Conservation (phyloP, 2,797 vertebrate genomes). For the Scyliorhinus canicula region DNA sequence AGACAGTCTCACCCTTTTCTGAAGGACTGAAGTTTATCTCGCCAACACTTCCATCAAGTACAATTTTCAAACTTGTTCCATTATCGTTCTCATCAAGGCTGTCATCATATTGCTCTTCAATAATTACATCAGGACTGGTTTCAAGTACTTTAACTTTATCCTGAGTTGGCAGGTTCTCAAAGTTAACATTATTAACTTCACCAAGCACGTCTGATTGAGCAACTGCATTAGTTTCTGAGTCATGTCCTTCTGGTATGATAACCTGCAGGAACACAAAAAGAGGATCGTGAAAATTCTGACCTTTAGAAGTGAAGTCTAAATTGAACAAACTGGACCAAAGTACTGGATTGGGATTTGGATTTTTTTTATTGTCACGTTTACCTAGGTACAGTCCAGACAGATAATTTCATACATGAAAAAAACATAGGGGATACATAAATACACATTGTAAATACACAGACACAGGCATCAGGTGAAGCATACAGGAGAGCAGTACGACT, state of each 20-base stretch:
- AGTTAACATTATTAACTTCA: constrained; percentile 40
- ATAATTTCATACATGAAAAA: too few relatives aligned
- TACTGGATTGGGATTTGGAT: too few relatives aligned
- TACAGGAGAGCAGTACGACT: too few relatives aligned
- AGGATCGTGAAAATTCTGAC: not conserved
- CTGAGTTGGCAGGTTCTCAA: constrained; percentile 32
- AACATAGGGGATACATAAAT: too few relatives aligned
- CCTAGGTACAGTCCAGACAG: too few relatives aligned
- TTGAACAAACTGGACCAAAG: not conserved
- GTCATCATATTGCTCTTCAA: constrained; percentile 65
- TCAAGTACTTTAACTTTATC: constrained; percentile 42
- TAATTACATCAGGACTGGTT: constrained; percentile 57
- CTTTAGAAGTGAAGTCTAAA: not conserved
- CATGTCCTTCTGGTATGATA: constrained; percentile 57
- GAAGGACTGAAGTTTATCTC: constrained; percentile 47
- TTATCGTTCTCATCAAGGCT: constrained; percentile 54
- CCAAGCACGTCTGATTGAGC: constrained; percentile 55
- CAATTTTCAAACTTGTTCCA: constrained; percentile 38
- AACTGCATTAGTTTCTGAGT: constrained; percentile 60
- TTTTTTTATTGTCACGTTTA: too few relatives aligned
- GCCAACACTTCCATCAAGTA: constrained; percentile 47
- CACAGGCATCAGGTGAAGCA: too few relatives aligned
- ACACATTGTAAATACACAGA: too few relatives aligned
- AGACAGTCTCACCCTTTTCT: constrained; percentile 54
- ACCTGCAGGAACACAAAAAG: constrained; percentile 49